Conservation (phyloP, 2,797 vertebrate genomes). For the Cirrhinus mrigala region DNA sequence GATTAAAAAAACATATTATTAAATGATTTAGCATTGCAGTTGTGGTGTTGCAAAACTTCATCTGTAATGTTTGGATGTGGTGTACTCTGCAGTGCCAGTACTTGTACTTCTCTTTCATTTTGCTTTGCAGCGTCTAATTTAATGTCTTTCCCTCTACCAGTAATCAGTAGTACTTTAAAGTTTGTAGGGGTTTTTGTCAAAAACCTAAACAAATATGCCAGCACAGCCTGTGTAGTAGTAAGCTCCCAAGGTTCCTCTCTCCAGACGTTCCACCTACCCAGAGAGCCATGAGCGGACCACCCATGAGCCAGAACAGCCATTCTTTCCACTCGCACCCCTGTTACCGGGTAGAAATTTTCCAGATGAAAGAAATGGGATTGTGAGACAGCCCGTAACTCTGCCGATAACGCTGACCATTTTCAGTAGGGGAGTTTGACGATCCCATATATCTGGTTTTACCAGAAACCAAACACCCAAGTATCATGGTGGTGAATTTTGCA, state of each 20-base stretch:
- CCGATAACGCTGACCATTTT: slow-evolving; percentile 45
- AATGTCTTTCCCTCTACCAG: neutral
- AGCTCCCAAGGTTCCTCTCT: slow-evolving; percentile 49
- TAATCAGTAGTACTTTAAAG: slow-evolving; percentile 11
- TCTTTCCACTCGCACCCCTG: slow-evolving; percentile 54
- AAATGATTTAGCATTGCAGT: neutral
- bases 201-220: slow-evolving; percentile 23
- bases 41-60: neutral
- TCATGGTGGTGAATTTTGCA: neutral
- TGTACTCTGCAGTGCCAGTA: neutral
- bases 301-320: slow-evolving; percentile 51
- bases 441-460: neutral
- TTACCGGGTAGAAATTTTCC: slow-evolving; percentile 53
- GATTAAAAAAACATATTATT: neutral
- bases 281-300: slow-evolving; percentile 64
- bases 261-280: slow-evolving; percentile 53
- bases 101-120: neutral
- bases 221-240: slow-evolving; percentile 19
- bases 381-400: slow-evolving; percentile 36
- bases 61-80: slow-evolving; percentile 9
- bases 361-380: slow-evolving; percentile 49
- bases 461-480: slow-evolving; percentile 6
- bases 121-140: slow-evolving; percentile 5
- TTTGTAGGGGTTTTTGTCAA: slow-evolving; percentile 1
- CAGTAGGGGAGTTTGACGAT: neutral